Evolutionary conservation across 2,888 invertebrate species (phyloP), one percentile per base, ranked within the genome.

Genomic region (Pycnomerus fuliginosus): DNA sequence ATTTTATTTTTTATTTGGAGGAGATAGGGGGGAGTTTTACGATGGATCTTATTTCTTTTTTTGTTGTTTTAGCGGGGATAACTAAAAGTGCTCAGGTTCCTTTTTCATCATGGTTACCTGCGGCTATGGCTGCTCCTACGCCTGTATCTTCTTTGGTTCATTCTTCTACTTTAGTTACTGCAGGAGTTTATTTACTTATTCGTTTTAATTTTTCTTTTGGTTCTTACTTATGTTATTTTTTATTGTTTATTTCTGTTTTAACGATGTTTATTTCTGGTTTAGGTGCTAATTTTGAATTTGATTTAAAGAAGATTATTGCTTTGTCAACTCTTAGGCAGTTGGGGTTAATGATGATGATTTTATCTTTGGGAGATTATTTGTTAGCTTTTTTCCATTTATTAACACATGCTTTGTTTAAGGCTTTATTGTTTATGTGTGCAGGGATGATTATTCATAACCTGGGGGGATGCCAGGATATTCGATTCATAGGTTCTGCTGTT

Each of bases 51-150:
- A 68, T 77, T 68, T 64, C 66, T 0, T 4, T 55, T n/a, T 72
- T 79, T 60, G 63, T 77, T 50, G 71, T 74, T 64, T 69, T 77
- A 55, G 81, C 82, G 0, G 76, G 79, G 36, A 80, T 85, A 74
- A 86, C 86, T 46, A 88, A 88, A 72, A 87, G 86, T 55, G 87
- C 87, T 64, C 87, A 88, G 71, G 80, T 87, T 76, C 87, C 87
- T 30, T 89, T 88, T 82, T 85, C 84, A 49, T 78, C 84, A 29
- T 88, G 87, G 59, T 70, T 87, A 32, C 87, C 87, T 0, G 82
- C 81, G 0, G 86, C 86, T 27, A 87, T 87, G 70, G 83, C 85
- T 0, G 87, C 86, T 28, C 87, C 87, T 20, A 87, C 86, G 0
- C 86, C 86, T 5, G 81, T 87, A 40, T 85, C 63, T 33, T 60